Evolutionary conservation across 2,888 invertebrate species (phyloP), one percentile per base, ranked within the genome.

Genomic region (Alentia gelatinosa): DNA sequence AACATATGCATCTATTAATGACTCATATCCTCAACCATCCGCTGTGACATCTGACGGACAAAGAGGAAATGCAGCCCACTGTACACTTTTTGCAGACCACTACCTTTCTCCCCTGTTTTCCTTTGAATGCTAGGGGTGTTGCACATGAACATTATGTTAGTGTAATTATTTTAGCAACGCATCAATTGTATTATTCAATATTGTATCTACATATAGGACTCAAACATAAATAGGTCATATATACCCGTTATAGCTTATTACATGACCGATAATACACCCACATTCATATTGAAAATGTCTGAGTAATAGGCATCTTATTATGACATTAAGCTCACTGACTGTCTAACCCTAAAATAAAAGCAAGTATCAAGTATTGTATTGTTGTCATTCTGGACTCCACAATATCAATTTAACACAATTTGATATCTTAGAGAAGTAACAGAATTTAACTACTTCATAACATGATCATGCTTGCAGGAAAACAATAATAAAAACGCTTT

Each of bases 31-130:
- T 47, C 7, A 19, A 56, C n/a, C n/a, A n/a, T n/a, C n/a, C 47
- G 19, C 47, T 47, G 47, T 47, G 19, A 47, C 47, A 47, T 47
- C 9, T 47, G 19, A 47, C 19, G 19, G 9, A 47, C 47, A 12
- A 7, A 47, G 47, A 47, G 47, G 47, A 47, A 47, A 7, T 47
- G 47, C 19, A 26, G 68, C 68, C 68, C 30, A 68, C 68, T 68
- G 68, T 68, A 68, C 68, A 68, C 26, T 68, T 68, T 68, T 68
- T 68, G 68, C 68, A 9, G 68, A 68, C 68, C 68, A 68, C 68
- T 68, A 68, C 68, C 68, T 26, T 68, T 19, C 12, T 12, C 68
- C 68, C 68, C n/a, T n/a, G 12, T 26, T 68, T 30, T 68, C 68
- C n/a, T 12, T 26, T 68, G 68, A 68, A 12, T n/a, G 26, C 19